Evolutionary conservation across 2,797 vertebrate species (phyloP), one percentile per base, ranked within the genome.

Genomic region (Mergus octosetaceus): DNA sequence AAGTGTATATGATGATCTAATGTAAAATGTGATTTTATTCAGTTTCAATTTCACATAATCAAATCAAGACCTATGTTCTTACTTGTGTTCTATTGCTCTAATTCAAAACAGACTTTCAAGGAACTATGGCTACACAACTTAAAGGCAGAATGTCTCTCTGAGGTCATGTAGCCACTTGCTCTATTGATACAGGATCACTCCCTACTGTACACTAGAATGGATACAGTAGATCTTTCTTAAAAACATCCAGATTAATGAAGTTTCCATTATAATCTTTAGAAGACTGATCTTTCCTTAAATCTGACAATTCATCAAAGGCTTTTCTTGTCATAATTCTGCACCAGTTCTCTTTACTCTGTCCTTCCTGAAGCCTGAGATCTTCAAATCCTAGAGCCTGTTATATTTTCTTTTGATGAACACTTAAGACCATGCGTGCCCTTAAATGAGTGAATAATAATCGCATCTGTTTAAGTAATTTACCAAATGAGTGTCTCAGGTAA

Each of bases 1-100:
- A 97, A 96, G 47, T 94, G 79, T 68, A 65, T 75, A 56, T 11
- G 66, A 86, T 92, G 94, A 97, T 93, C 87, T 93, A 95, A 91
- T 78, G 36, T 57, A 82, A 85, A 61, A 85, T 73, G 77, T 83
- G 82, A 91, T 94, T 96, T 95, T 93, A 94, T 91, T 93, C 87
- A 18, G 1, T 94, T 87, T 94, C 91, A 93, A 79, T 96, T 92
- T 90, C 64, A 71, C 54, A 39, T 95, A 95, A 96, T 95, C 85
- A 95, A 89, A 92, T 93, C 84, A 95, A 96, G 90, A 87, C 57
- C 47, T 81, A 17, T 87, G 71, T 87, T 89, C 80, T 90, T 86
- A 79, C 68, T 92, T 80, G 41, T 90, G 39, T 22, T 89, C n/a
- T 53, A 66, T 58, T 78, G 51, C 47, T 95, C 30, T 96, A 95